A percentile compares a stretch with the other conserved stretches of the same genome.
Conservation (phyloP, 2,113 vertebrate genomes). For the human (Homo sapiens) region GRCh38 chr11:84718001-84718500, state of each 20-base stretch:
- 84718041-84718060: not conserved
- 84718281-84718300: not conserved
- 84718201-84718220: conserved; percentile 28
- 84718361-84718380: not conserved
- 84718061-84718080: not conserved
- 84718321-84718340: not conserved
- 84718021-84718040: not conserved
- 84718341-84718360: not conserved
- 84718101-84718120: not conserved
- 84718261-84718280: conserved; percentile 6
- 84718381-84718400: conserved; percentile 33
- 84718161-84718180: not conserved
- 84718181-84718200: not conserved
- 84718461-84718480: conserved; percentile 69
- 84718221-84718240: not conserved
- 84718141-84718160: not conserved
- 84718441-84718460: conserved; percentile 43
- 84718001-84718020: not conserved
- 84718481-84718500: conserved; percentile 67
- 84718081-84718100: conserved; percentile 12
- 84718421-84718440: not conserved
- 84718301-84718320: not conserved
- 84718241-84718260: conserved; percentile 37
- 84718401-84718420: not conserved
- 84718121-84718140: not conserved